Evolutionary conservation across 1,140 invertebrate species (phyloP), one percentile per base, ranked within the genome.

Genomic region (Anastatus disparis): DNA sequence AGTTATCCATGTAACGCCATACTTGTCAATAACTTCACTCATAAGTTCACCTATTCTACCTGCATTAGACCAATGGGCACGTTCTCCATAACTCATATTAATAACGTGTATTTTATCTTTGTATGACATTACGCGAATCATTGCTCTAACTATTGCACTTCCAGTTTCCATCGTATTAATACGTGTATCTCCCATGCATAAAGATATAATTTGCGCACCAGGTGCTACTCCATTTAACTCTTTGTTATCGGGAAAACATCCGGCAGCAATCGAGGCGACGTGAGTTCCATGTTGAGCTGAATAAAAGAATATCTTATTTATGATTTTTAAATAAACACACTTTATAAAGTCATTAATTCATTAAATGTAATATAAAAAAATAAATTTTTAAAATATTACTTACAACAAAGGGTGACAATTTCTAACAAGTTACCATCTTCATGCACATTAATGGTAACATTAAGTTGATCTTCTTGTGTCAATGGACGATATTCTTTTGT

Each of bases 41-140:
- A 97, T 93, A 74, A 96, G 84, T 66, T 95, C 91, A 50, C 94
- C 93, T 52, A 97, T 87, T 61, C 94, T 90, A 12, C 97, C 95
- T n/a, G 91, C 86, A 84, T 95, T 93, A 2, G 92, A 90, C 93
- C 95, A 97, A 85, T 97, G 92, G 15, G 94, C 89, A 77, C 94
- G 93, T 87, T 99, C 98, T 22, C 97, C 97, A 81, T 98, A 99
- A 79, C 96, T 98, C 94, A 98, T 98, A 85, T 99, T 99, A 62
- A 99, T 95, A 0, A 99, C 91, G 82, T 99, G 93, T 72, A 95
- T 87, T 72, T 89, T 87, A 72, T 81, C 84, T 56, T 81, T 87
- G 58, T 87, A 84, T 78, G 93, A 89, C 91, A 95, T 94, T 20
- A 95, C 87, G 82, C 92, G 91, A 72, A 94, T 93, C 88, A 98